phyloP scores from a whole-genome alignment of 2,113 vertebrate genomes.

The Austrofundulus limnaeus region DNA sequence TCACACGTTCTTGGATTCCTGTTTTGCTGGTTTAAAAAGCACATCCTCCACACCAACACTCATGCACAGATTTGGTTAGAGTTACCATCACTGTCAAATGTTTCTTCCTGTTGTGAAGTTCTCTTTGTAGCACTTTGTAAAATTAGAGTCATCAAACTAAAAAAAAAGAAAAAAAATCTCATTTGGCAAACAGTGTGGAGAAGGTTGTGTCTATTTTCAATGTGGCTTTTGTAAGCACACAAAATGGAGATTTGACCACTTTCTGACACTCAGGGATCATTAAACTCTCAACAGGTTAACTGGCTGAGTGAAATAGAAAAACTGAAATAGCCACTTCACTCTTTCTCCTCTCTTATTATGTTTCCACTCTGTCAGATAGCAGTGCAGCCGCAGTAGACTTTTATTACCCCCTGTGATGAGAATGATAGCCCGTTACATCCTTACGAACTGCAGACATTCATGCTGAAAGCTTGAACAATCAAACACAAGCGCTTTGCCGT shows the following conservation, averaged over 20 bases:
- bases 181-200: not conserved
- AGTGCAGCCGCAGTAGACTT: constrained; percentile 20
- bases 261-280: constrained; percentile 22
- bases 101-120: not conserved
- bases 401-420: constrained; percentile 40
- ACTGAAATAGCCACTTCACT: constrained; percentile 21
- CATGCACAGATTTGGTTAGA: constrained; percentile 8
- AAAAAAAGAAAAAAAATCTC: not conserved
- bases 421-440: constrained; percentile 47
- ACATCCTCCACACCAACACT: constrained; percentile 16
- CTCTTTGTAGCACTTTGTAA: not conserved
- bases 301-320: constrained; percentile 19
- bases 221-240: not conserved
- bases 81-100: constrained; percentile 6
- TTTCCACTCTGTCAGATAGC: constrained; percentile 27
- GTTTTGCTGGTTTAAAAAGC: constrained; percentile 8
- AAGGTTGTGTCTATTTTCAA: not conserved
- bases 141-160: constrained; percentile 6
- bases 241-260: constrained; percentile 23
- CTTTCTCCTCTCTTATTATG: constrained; percentile 17
- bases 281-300: constrained; percentile 37
- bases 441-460: constrained; percentile 23
- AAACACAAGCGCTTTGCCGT: constrained; percentile 20
- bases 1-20: constrained; percentile 13
- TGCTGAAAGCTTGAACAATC: constrained; percentile 40